Evolutionary conservation across 2,888 invertebrate species (phyloP).

Genomic region (Epistrophe grossulariae): DNA sequence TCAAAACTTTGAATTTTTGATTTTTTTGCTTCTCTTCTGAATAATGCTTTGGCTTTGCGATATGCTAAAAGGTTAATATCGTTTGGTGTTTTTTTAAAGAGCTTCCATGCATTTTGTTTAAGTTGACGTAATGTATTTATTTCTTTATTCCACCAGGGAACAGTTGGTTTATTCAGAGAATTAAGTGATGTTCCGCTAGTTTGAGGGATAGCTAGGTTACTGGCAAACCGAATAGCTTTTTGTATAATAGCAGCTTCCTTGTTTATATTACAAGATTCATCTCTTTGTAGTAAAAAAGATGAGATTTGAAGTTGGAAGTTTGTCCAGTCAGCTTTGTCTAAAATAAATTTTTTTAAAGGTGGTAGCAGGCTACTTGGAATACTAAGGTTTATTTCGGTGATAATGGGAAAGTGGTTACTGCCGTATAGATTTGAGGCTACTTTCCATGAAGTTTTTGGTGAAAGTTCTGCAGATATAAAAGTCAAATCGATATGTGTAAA

Average conservation of each 20-base stretch:
- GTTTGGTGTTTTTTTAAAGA: neutral
- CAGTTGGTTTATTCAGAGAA: no score
- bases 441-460: constrained; percentile 13
- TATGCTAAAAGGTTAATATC: neutral
- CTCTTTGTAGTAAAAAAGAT: no score
- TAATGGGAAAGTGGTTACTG: constrained; percentile 41
- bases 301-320: neutral
- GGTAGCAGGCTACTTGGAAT: neutral
- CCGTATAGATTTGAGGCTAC: constrained; percentile 25
- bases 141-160: no score
- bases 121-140: no score
- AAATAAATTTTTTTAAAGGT: neutral
- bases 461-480: constrained; percentile 28
- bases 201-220: no score
- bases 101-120: no score
- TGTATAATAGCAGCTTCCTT: no score
- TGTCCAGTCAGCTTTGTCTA: constrained; percentile 4
- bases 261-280: no score
- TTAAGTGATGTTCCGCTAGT: no score
- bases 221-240: no score
- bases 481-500: constrained; percentile 41
- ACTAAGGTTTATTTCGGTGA: neutral
- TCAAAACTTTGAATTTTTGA: neutral
- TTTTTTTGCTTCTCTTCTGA: neutral
- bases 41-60: neutral